Evolutionary conservation across 2,797 vertebrate species (phyloP).

Genomic region (Silurus lanzhouensis): DNA sequence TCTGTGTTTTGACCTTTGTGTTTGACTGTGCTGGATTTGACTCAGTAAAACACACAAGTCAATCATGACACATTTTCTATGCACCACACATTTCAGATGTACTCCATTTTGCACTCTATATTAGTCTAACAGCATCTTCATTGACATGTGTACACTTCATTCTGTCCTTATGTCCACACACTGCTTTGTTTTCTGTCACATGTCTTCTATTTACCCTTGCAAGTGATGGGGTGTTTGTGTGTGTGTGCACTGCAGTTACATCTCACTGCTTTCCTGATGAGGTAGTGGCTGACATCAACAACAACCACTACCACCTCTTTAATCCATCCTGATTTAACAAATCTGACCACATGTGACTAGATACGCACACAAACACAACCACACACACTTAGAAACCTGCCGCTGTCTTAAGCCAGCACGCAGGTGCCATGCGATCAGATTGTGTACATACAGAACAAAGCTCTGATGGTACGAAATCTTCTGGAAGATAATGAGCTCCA

Average conservation of each 20-base stretch:
- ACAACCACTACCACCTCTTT: neutral
- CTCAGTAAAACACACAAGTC: neutral
- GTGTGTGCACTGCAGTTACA: neutral
- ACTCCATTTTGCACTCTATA: neutral
- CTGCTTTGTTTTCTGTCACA: slow-evolving; percentile 4
- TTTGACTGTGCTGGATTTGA: neutral
- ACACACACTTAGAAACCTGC: neutral
- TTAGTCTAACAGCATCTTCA: neutral
- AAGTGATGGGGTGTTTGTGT: neutral
- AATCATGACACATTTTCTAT: neutral
- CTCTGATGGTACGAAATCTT: slow-evolving; percentile 5
- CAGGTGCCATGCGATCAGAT: slow-evolving; percentile 1
- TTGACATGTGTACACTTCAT: neutral
- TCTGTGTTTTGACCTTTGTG: neutral
- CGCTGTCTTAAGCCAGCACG: neutral
- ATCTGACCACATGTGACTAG: neutral
- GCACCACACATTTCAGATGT: neutral
- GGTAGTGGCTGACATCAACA: neutral
- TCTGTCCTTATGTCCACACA: neutral
- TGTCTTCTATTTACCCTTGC: neutral
- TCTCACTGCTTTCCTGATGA: slow-evolving; percentile 13
- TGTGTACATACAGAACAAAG: slow-evolving; percentile 12
- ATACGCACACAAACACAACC: neutral
- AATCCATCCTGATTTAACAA: neutral
- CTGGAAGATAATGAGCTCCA: slow-evolving; percentile 2